A percentile compares a stretch with the other conserved stretches of the same genome.
Evolutionary conservation across 1,140 invertebrate genomes (phyloP).

Genomic region (Leguminivora glycinivorella): DNA sequence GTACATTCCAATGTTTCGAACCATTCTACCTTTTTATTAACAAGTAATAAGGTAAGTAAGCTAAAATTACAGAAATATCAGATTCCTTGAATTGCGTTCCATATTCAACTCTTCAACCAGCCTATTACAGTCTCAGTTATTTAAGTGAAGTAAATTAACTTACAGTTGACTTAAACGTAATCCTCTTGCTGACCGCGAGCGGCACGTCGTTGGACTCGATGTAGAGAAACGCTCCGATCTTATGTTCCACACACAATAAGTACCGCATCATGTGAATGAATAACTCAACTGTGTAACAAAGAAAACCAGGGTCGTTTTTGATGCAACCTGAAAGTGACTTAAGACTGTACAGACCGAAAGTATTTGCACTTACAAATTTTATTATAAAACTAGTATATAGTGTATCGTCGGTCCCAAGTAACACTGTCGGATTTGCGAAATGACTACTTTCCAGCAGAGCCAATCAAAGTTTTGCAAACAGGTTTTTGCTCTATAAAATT

Average conservation of each 20-base stretch:
- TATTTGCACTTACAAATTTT: background rate
- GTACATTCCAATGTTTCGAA: no score
- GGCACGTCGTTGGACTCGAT: constrained; percentile 91
- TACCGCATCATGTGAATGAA: background rate
- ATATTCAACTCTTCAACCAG: background rate
- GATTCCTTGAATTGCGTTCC: background rate
- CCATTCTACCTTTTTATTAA: no score
- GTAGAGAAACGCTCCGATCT: constrained; percentile 89
- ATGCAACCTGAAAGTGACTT: background rate
- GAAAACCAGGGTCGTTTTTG: background rate
- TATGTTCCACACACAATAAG: background rate
- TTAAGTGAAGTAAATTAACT: constrained; percentile 67
- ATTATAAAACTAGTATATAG: background rate
- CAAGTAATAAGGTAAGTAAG: no score
- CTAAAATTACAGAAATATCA: background rate
- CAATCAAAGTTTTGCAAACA: no score
- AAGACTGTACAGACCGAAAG: background rate
- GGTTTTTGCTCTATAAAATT: no score
- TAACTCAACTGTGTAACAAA: background rate
- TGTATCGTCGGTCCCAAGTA: no score
- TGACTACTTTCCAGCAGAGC: no score
- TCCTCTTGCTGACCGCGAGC: constrained; percentile 90
- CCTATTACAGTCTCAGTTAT: constrained; percentile 10
- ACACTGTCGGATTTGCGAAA: no score
- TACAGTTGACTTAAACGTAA: constrained; percentile 90